Percentiles rank a stretch among this genome's conserved stretches.
phyloP scores from a whole-genome alignment of 2,113 vertebrate species.

The Nansenia antarctica region DNA sequence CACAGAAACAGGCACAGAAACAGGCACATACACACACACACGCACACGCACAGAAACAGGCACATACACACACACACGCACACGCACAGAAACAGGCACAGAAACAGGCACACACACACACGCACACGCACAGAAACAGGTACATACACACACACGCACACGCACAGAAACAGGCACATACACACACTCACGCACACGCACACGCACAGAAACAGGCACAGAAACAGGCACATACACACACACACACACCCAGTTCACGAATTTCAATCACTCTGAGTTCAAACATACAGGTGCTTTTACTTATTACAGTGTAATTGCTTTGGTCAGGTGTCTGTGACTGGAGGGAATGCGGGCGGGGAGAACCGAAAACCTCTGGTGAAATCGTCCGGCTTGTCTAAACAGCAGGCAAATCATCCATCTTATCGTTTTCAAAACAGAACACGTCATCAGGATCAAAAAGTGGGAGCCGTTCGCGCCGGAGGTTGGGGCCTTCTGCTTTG shows the following conservation, averaged over 20 bases:
- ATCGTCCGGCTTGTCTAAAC: too few species aligned
- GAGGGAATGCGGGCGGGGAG: slow-evolving; percentile 57
- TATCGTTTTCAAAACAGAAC: too few species aligned
- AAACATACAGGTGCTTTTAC: slow-evolving; percentile 60
- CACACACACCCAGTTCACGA: background rate
- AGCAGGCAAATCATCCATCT: too few species aligned
- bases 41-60: slow-evolving; percentile 1
- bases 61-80: slow-evolving; percentile 16
- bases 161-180: background rate
- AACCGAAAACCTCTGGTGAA: slow-evolving; percentile 41
- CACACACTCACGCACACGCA: too few species aligned
- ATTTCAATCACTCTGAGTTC: slow-evolving; percentile 57
- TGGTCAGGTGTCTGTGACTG: slow-evolving; percentile 56
- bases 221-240: background rate
- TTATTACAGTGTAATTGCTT: slow-evolving; percentile 71
- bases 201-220: background rate
- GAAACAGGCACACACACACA: slow-evolving; percentile 7
- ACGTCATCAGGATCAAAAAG: too few species aligned
- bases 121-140: background rate
- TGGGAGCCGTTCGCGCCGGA: too few species aligned
- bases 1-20: slow-evolving; percentile 4
- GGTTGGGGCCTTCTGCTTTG: too few species aligned
- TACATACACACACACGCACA: background rate
- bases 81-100: slow-evolving; percentile 32
- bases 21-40: background rate